These are phyloP conservation scores for Bombus polaris DNA, from an alignment of 1,140 invertebrate species.

Conservation along the genomic window DNA sequence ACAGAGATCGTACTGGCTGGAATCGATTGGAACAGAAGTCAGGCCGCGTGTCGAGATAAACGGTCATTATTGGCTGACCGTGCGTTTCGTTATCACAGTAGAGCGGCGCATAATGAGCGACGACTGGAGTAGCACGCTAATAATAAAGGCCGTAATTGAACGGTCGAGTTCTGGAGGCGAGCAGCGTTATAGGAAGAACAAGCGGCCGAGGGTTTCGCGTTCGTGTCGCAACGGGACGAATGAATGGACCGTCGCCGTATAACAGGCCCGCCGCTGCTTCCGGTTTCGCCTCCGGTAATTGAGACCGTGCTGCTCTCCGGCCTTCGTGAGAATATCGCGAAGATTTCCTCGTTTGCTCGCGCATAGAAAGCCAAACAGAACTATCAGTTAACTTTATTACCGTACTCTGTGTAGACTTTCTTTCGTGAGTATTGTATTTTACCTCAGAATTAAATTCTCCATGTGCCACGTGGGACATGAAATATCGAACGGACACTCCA, in stretches of 20 bases:
- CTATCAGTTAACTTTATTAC: not conserved
- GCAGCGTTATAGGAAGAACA: constrained; percentile 31
- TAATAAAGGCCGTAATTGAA: constrained; percentile 53
- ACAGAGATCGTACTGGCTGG: not conserved
- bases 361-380: not conserved
- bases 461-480: not conserved
- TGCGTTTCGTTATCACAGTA: constrained; percentile 51
- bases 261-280: constrained; percentile 39
- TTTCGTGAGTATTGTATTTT: not conserved
- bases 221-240: constrained; percentile 26
- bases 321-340: constrained; percentile 30
- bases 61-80: constrained; percentile 43
- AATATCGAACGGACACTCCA: too few species aligned
- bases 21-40: constrained; percentile 25
- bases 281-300: constrained; percentile 47
- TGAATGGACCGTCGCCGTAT: constrained; percentile 49
- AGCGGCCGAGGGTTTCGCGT: constrained; percentile 35
- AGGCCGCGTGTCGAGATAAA: constrained; percentile 49
- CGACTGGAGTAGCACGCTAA: constrained; percentile 54
- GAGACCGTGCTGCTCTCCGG: constrained; percentile 5
- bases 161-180: constrained; percentile 42
- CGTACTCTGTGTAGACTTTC: not conserved
- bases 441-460: not conserved
- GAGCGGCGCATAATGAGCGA: constrained; percentile 47
- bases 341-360: constrained; percentile 4